Evolutionary conservation across 2,888 invertebrate genomes (phyloP), one percentile per base, ranked within the genome.

Genomic region (Andrena dorsata): DNA sequence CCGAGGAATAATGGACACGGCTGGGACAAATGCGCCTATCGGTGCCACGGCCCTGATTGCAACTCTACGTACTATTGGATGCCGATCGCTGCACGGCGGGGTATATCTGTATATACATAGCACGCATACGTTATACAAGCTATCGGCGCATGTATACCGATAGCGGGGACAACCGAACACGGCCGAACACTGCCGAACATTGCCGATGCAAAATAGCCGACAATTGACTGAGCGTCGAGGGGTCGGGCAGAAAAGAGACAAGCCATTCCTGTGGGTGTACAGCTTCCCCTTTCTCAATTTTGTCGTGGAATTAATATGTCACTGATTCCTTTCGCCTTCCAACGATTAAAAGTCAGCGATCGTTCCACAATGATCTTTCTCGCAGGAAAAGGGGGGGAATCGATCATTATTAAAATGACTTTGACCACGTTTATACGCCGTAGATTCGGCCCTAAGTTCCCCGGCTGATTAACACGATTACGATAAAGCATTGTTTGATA

Each of bases 281-380:
- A 86, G 91, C 93, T 91, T 93, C 93, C 93, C 92, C 92, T 88
- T 89, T 93, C 91, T 91, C 91, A 90, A 90, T 90, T 92, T 92
- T 90, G 89, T 92, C 89, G 83, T 85, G 77, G 85, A 88, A 90
- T 91, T 89, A 88, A 90, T 83, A 84, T 83, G 82, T 68, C 56
- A 56, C 32, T 64, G 35, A 69, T 63, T 30, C 23, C 26, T 41
- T 61, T 28, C 51, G 32, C 32, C 20, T n/a, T n/a, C 49, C 1
- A n/a, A 65, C 41, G 63, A 32, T 70, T 13, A n/a, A 28, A 20
- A 20, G 56, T 10, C 10, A 56, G 1, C 8, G 16, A 65, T 32
- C 32, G 16, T 53, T 32, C 53, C 10, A 13, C 13, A 13, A n/a
- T n/a, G 1, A 32, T 10, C 4, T 8, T 6, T 1, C n/a, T 56